Evolutionary conservation across 2,888 invertebrate species (phyloP).

Genomic region (Cyrtodaria siliqua): DNA sequence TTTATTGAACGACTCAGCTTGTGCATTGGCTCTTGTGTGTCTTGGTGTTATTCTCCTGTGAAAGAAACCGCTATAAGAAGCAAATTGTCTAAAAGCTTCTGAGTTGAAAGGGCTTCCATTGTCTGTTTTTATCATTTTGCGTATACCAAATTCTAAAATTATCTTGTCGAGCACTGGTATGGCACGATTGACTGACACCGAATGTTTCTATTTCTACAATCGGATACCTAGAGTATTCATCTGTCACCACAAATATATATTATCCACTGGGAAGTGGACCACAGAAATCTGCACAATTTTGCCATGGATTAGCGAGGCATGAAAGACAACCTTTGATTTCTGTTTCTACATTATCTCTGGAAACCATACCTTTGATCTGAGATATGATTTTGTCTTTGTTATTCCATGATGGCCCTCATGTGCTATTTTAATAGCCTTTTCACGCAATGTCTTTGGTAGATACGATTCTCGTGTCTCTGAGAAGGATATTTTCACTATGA

Average conservation of each 20-base stretch:
- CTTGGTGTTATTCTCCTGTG: constrained; percentile 7
- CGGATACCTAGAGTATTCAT: constrained; percentile 38
- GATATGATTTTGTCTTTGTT: constrained; percentile 54
- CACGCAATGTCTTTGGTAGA: constrained; percentile 41
- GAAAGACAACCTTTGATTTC: constrained; percentile 44
- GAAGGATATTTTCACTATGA: constrained; percentile 35
- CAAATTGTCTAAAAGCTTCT: neutral
- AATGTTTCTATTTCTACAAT: constrained; percentile 42
- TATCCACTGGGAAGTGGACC: constrained; percentile 35
- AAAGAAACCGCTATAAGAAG: neutral
- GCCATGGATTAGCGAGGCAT: neutral
- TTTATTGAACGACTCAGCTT: constrained; percentile 31
- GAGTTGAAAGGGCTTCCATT: constrained; percentile 27
- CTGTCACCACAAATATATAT: constrained; percentile 1
- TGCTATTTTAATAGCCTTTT: constrained; percentile 49
- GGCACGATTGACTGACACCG: constrained; percentile 28
- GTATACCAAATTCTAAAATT: constrained; percentile 30
- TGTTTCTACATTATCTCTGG: constrained; percentile 47
- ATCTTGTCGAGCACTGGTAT: constrained; percentile 23
- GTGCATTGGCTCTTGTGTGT: constrained; percentile 6
- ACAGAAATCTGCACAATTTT: constrained; percentile 50
- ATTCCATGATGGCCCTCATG: constrained; percentile 72
- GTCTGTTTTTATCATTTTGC: constrained; percentile 36
- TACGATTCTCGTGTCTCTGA: constrained; percentile 41
- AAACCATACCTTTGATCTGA: constrained; percentile 67